A percentile compares a stretch with the other conserved stretches of the same genome.
Evolutionary conservation across 2,113 vertebrate species (phyloP).

Genomic region (Columbina picui): DNA sequence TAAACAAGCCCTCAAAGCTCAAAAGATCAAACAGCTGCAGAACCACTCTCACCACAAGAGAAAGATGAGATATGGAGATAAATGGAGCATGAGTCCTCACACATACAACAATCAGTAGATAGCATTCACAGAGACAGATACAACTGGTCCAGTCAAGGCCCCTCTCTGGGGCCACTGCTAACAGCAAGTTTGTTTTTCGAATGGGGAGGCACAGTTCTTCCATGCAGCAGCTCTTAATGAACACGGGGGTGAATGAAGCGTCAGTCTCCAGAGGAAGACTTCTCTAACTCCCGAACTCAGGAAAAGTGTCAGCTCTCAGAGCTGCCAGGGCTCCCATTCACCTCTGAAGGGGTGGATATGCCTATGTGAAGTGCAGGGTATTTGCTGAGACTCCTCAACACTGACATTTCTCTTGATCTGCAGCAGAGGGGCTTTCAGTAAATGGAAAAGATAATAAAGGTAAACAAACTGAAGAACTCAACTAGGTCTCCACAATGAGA

Average conservation of each 20-base stretch:
- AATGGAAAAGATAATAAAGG: background rate
- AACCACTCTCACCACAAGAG: background rate
- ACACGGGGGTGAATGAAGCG: accelerated
- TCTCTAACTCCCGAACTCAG: background rate
- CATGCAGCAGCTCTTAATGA: background rate
- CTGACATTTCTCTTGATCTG: background rate
- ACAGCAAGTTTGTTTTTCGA: background rate
- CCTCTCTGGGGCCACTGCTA: background rate
- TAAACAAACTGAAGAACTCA: background rate
- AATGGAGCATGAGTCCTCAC: background rate
- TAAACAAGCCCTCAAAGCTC: constrained; percentile 20
- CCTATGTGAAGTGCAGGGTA: accelerated
- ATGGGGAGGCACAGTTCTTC: background rate
- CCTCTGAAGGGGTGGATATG: accelerated
- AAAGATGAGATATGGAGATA: background rate
- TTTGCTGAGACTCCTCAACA: background rate
- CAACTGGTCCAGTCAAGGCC: background rate
- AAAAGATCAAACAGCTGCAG: constrained; percentile 13
- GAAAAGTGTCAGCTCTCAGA: background rate
- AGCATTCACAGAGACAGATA: background rate
- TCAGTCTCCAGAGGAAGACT: background rate
- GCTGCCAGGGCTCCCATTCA: background rate
- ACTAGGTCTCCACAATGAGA: background rate
- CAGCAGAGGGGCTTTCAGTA: background rate
- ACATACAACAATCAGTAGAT: background rate